phyloP scores from a whole-genome alignment of 2,797 vertebrate genomes.

The Saguinus oedipus region DNA sequence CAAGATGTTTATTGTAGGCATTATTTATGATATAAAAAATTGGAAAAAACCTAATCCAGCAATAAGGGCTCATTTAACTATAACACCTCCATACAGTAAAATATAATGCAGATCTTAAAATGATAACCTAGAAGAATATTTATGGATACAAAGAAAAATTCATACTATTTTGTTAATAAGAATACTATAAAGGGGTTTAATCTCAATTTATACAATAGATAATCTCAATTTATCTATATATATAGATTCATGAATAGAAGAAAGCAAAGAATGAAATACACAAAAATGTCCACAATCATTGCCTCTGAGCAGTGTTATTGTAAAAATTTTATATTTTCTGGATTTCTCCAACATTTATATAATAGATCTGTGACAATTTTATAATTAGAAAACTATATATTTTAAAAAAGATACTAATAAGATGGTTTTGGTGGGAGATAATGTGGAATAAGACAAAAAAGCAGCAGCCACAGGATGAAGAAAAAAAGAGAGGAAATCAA shows the following conservation, averaged over 20 bases:
- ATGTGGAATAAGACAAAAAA: not conserved
- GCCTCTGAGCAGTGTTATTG: not conserved
- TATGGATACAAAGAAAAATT: conserved; percentile 18
- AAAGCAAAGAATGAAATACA: conserved; percentile 14
- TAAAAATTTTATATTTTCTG: conserved; percentile 29
- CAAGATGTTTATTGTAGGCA: not conserved
- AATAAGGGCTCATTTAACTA: conserved; percentile 36
- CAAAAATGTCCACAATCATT: conserved; percentile 6
- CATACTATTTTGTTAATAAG: conserved; percentile 21
- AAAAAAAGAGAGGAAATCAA: conserved; percentile 44
- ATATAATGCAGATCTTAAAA: conserved; percentile 40
- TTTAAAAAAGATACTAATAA: conserved; percentile 25
- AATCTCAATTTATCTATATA: not conserved
- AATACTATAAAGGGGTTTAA: not conserved
- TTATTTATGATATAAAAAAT: conserved; percentile 50
- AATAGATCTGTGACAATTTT: not conserved
- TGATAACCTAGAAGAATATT: conserved; percentile 28
- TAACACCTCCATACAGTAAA: not conserved
- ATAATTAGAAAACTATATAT: not conserved
- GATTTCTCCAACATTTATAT: not conserved
- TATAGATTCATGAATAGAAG: conserved; percentile 30
- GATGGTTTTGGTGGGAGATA: not conserved
- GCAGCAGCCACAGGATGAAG: not conserved
- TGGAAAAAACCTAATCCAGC: not conserved
- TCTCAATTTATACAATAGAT: conserved; percentile 43